Conservation (phyloP, 92 coral and sea anemone species). For the Epizoanthus scotinus region DNA sequence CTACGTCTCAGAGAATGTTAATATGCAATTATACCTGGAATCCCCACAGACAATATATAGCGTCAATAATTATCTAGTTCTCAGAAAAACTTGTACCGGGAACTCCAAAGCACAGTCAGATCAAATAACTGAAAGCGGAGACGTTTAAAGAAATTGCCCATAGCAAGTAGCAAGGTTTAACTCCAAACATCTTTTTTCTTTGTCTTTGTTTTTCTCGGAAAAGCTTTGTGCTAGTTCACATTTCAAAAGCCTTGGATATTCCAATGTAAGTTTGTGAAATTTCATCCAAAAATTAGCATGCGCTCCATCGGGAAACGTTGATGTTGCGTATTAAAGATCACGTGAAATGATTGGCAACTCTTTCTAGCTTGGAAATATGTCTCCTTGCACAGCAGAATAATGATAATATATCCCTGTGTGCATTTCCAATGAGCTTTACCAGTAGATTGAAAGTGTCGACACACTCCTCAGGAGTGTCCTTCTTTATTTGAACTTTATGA, state of each 20-base stretch:
- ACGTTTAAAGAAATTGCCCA: too few species aligned
- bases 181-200: constrained; percentile 4
- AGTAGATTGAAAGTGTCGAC: constrained; percentile 5
- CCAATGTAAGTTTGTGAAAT: neutral
- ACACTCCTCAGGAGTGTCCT: constrained; percentile 3
- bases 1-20: too few species aligned
- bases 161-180: too few species aligned
- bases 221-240: constrained; percentile 27
- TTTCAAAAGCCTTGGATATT: constrained; percentile 18
- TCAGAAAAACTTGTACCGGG: too few species aligned
- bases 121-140: too few species aligned
- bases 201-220: constrained; percentile 13
- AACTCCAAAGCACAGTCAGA: too few species aligned
- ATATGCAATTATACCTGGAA: too few species aligned
- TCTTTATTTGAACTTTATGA: neutral
- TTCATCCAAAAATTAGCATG: constrained; percentile 21
- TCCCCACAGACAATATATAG: too few species aligned
- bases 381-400: constrained; percentile 24
- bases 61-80: too few species aligned
- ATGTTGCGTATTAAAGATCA: neutral
- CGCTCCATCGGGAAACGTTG: neutral
- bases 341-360: neutral
- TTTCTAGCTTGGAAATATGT: constrained; percentile 1
- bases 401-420: constrained; percentile 22
- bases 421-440: constrained; percentile 26